Evolutionary conservation across 2,888 invertebrate species (phyloP), one percentile per base, ranked within the genome.

Genomic region (Geotrupes spiniger): DNA sequence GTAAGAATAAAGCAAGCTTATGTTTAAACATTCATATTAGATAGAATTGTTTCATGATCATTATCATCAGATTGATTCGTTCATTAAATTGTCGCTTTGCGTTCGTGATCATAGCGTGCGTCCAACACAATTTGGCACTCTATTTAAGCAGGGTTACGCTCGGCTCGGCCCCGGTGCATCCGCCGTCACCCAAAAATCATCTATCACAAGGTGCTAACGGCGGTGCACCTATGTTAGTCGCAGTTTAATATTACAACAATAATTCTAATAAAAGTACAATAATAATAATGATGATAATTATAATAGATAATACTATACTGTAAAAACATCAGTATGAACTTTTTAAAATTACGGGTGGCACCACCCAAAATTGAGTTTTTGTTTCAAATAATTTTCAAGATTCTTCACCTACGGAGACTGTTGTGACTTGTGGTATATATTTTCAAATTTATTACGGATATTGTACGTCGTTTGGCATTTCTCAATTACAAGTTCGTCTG

Each of bases 301-400:
- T 21, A 21, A 21, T 21, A 21, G 21, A 33, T 33, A 33, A 33
- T 33, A 33, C 33, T 33, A 33, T 33, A 63, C 36, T 64, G 62
- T 64, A 66, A 68, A 63, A 67, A 69, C 64, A 66, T 64, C 61
- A 60, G 61, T 66, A 66, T 62, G 63, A 66, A 64, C 62, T 62
- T 63, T 63, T 66, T 65, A 63, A 66, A 68, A 67, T 57, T 66
- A 63, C 60, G 62, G 65, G 61, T 63, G 67, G 65, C 65, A 61
- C 61, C 58, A 59, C 62, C 60, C 66, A 21, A 21, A 21, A 21
- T 21, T 6, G 6, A 21, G n/a, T n/a, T n/a, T n/a, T n/a, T n/a
- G n/a, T n/a, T n/a, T n/a, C n/a, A n/a, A n/a, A n/a, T n/a, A n/a
- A n/a, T n/a, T n/a, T n/a, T n/a, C n/a, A n/a, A n/a, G n/a, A n/a